Evolutionary conservation across 1,140 invertebrate species (phyloP).

Genomic region (Scaptodrosophila lebanonensis): DNA sequence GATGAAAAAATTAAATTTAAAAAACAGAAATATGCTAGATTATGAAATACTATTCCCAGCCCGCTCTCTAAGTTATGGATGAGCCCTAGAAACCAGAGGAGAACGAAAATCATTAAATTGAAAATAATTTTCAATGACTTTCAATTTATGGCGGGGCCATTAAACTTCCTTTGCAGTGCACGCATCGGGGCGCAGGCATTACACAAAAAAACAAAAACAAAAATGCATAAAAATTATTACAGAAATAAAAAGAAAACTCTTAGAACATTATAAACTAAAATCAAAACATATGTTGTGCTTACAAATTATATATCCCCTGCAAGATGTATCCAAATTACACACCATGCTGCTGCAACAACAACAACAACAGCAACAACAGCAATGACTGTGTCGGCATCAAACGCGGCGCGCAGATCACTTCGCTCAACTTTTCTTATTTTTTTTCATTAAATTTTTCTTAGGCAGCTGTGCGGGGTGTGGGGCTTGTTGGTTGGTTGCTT

Average conservation of each 20-base stretch:
- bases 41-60: slow-evolving; percentile 18
- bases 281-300: slow-evolving; percentile 68
- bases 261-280: slow-evolving; percentile 64
- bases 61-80: neutral
- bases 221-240: slow-evolving; percentile 7
- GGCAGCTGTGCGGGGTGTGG: neutral
- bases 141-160: too few species aligned
- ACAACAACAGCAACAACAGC: too few species aligned
- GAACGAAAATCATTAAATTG: slow-evolving; percentile 21
- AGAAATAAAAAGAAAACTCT: slow-evolving; percentile 25
- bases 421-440: too few species aligned
- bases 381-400: too few species aligned
- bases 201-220: slow-evolving; percentile 13
- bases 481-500: slow-evolving; percentile 60
- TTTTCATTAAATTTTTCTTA: neutral
- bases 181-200: too few species aligned
- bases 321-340: slow-evolving; percentile 71
- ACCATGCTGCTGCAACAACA: slow-evolving; percentile 16
- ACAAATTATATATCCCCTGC: slow-evolving; percentile 73
- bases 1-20: too few species aligned
- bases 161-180: too few species aligned
- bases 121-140: slow-evolving; percentile 48
- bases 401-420: too few species aligned
- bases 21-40: too few species aligned
- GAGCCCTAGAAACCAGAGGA: too few species aligned